Base-by-base conservation (phyloP, 2,888 invertebrate genomes). In the Synergus gifuensis region DNA sequence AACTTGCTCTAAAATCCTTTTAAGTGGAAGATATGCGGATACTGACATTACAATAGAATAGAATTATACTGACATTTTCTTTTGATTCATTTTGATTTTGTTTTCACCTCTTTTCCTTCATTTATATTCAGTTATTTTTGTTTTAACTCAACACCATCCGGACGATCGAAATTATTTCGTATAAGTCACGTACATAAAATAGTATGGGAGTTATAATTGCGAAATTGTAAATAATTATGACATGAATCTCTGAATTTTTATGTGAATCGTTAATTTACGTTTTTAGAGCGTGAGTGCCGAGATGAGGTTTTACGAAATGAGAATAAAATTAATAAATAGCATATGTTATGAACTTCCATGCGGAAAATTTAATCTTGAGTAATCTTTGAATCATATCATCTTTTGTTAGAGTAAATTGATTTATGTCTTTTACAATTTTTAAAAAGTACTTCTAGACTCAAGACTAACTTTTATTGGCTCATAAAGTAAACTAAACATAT, bases 311-410 rank as follows among this genome's bases (percentile, higher is more conserved):
- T 8, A 8, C 16, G 7, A 64, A 64, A 36, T 63, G 76, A 63
- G 44, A 80, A 78, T 79, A 78, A 73, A 78, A 36, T 28, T 40
- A 76, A 76, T 22, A 22, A 1, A 12, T 12, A 36, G 36, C 36
- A 36, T 7, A 36, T 28, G 22, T 2, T 28, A 28, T 36, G 36
- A 36, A 36, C 36, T 36, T 36, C 5, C 36, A 36, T 36, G 36
- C 5, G 0, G 36, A 5, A 36, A 36, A 36, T 36, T 36, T 7
- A 5, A 5, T 5, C 5, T 36, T 5, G 36, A 36, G 36, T 5
- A 36, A 5, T 36, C 3, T 28, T 28, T 28, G 28, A 28, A 28
- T 28, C 28, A 28, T 28, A 28, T 22, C 22, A 22, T 28, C 28
- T 28, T 28, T 28, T 28, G 28, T 28, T 28, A 28, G 3, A 28